phyloP scores from a whole-genome alignment of 2,888 invertebrate genomes.

The Philereme transversata region DNA sequence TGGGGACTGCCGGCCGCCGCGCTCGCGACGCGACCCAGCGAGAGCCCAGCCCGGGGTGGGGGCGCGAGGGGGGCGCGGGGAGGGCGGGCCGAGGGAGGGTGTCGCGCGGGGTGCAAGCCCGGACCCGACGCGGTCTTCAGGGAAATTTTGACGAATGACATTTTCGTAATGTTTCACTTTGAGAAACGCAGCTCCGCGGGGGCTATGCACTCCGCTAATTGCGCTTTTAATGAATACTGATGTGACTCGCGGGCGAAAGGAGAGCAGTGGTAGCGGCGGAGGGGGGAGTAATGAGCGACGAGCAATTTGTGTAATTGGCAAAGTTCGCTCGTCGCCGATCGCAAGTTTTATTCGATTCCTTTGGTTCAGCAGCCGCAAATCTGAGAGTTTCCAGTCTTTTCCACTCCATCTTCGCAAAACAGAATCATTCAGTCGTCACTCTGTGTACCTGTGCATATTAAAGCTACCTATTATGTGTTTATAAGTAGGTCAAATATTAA shows the following conservation, averaged over 20 bases:
- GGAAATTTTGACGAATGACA: conserved; percentile 77
- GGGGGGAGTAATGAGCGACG: conserved; percentile 43
- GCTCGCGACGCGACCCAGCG: not conserved
- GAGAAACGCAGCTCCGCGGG: conserved; percentile 47
- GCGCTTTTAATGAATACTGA: conserved; percentile 70
- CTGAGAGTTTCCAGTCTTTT: not conserved
- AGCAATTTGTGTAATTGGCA: conserved; percentile 57
- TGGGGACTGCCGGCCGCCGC: conserved; percentile 19
- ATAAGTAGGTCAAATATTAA: too few relatives aligned
- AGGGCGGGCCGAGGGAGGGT: not conserved
- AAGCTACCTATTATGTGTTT: too few relatives aligned
- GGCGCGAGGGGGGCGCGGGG: conserved; percentile 3
- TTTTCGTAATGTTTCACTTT: conserved; percentile 67
- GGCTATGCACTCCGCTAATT: conserved; percentile 70
- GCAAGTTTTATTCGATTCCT: conserved; percentile 37
- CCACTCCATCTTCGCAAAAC: not conserved
- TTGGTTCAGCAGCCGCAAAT: conserved; percentile 11
- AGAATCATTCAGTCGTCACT: too few relatives aligned
- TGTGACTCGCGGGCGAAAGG: conserved; percentile 35
- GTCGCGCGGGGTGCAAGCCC: conserved; percentile 24
- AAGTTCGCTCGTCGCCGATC: conserved; percentile 46
- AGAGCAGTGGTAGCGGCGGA: conserved; percentile 10
- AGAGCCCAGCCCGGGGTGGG: conserved; percentile 3
- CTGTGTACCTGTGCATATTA: too few relatives aligned
- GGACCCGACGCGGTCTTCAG: conserved; percentile 56